Conservation (phyloP, 2,888 invertebrate genomes). For the Sinohyriopsis cumingii region DNA sequence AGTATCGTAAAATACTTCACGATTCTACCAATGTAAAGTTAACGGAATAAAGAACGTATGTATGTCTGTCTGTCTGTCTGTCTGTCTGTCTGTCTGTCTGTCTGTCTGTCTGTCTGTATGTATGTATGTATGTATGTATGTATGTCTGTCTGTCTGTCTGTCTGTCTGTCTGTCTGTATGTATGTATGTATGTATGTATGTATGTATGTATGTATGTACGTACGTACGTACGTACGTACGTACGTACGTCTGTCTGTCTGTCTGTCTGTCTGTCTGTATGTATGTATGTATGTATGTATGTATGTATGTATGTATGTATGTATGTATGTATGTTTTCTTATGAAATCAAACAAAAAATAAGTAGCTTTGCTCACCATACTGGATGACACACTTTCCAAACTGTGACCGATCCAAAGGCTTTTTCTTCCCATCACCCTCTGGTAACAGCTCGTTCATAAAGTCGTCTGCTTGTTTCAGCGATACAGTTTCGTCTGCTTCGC, state of each 20-base stretch:
- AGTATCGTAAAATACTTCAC: no score
- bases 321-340: neutral
- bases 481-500: slow-evolving; percentile 24
- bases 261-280: no score
- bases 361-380: slow-evolving; percentile 51
- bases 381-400: slow-evolving; percentile 64
- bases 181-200: no score
- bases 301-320: no score
- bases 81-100: no score
- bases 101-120: no score
- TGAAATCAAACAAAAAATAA: neutral
- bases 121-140: neutral
- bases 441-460: slow-evolving; percentile 2
- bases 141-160: neutral
- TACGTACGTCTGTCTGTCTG: neutral
- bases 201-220: neutral
- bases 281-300: no score
- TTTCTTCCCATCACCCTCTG: slow-evolving; percentile 16
- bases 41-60: no score
- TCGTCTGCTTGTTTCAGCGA: neutral
- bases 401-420: slow-evolving; percentile 48
- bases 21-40: no score
- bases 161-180: no score
- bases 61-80: no score
- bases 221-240: no score